Conservation (phyloP, 2,113 vertebrate genomes). For the Hylia prasina region DNA sequence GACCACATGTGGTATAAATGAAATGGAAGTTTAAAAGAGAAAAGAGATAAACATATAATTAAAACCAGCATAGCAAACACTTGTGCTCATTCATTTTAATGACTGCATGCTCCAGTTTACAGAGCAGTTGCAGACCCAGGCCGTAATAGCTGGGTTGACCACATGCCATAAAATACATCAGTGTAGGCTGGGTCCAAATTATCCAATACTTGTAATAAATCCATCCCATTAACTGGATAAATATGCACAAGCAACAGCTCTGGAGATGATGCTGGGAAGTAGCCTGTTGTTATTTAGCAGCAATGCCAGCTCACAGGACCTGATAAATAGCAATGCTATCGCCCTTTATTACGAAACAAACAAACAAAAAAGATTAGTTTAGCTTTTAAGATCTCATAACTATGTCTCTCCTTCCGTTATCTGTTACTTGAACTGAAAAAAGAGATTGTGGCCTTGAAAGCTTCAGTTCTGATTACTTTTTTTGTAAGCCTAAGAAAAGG, state of each 20-base stretch:
- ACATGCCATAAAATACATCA: constrained; percentile 72
- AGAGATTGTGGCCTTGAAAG: constrained; percentile 62
- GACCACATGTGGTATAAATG: constrained; percentile 72
- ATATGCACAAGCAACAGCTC: constrained; percentile 55
- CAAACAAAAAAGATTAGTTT: constrained; percentile 15
- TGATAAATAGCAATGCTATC: neutral
- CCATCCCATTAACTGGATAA: constrained; percentile 68
- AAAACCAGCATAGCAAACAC: constrained; percentile 70
- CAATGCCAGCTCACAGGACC: neutral
- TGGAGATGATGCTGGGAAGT: constrained; percentile 50
- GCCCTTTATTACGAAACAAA: constrained; percentile 13
- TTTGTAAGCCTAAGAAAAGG: constrained; percentile 67
- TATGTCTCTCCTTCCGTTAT: constrained; percentile 19
- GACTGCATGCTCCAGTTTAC: constrained; percentile 64
- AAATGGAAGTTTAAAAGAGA: constrained; percentile 69
- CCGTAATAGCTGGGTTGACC: constrained; percentile 68
- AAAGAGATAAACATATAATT: constrained; percentile 78
- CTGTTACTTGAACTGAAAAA: constrained; percentile 48
- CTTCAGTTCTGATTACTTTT: constrained; percentile 60
- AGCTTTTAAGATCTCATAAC: constrained; percentile 32
- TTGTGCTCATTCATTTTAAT: constrained; percentile 66
- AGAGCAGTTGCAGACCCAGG: constrained; percentile 58
- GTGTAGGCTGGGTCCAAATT: constrained; percentile 50
- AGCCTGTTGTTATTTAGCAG: constrained; percentile 29
- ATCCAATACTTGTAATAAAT: constrained; percentile 75